These are phyloP conservation scores for Penelope pileata DNA, from an alignment of 2,113 vertebrate species.

Conservation along the genomic window DNA sequence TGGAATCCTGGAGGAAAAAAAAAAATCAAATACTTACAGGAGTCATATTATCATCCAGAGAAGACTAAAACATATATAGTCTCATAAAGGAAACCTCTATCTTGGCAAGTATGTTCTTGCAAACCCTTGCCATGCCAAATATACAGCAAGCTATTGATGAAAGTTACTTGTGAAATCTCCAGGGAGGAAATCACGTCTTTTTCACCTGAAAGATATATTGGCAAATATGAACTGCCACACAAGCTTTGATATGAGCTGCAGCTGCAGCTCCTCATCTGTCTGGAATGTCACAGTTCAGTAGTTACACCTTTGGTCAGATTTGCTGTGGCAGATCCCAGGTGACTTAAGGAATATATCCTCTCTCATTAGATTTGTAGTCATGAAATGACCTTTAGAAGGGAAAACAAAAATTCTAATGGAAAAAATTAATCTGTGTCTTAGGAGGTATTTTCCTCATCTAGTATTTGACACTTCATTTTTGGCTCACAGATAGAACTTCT, in stretches of 20 bases:
- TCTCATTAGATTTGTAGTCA: neutral
- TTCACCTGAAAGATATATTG: slow-evolving; percentile 26
- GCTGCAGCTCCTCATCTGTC: neutral
- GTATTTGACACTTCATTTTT: neutral
- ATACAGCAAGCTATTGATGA: slow-evolving; percentile 32
- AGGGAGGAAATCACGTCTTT: slow-evolving; percentile 2
- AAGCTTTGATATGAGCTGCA: slow-evolving; percentile 18
- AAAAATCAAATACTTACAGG: neutral
- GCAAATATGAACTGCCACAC: slow-evolving; percentile 17
- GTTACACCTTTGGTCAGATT: slow-evolving; percentile 8
- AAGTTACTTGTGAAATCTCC: slow-evolving; percentile 20
- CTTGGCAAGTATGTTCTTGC: neutral
- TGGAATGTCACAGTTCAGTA: slow-evolving; percentile 20
- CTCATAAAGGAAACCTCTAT: neutral
- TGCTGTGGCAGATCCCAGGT: slow-evolving; percentile 6
- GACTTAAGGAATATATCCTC: slow-evolving; percentile 7
- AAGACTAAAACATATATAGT: slow-evolving; percentile 2
- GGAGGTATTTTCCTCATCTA: neutral
- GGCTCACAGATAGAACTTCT: neutral
- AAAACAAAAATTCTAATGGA: neutral
- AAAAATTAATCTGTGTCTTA: neutral
- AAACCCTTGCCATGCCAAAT: neutral
- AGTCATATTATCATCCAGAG: neutral
- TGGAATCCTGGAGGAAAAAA: neutral
- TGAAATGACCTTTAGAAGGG: neutral